These are phyloP conservation scores for Gerris buenoi DNA, from an alignment of 1,140 invertebrate genomes.

Conservation along the genomic window DNA sequence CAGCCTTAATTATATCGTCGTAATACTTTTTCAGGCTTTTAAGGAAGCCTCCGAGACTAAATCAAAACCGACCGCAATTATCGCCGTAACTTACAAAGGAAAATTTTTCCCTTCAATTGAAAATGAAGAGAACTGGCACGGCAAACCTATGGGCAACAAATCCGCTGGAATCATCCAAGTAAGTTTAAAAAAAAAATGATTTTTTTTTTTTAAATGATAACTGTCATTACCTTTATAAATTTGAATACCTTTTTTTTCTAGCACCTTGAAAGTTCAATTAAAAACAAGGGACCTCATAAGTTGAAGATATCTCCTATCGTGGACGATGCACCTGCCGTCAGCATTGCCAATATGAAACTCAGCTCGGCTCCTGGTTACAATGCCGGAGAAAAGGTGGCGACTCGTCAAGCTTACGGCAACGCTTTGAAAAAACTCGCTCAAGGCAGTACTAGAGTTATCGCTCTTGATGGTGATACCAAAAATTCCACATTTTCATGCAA, in stretches of 20 bases:
- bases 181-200: slow-evolving; percentile 11
- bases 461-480: slow-evolving; percentile 91
- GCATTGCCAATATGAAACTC: slow-evolving; percentile 60
- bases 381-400: slow-evolving; percentile 66
- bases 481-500: slow-evolving; percentile 96
- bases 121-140: slow-evolving; percentile 91
- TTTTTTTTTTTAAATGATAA: background rate
- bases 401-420: slow-evolving; percentile 84
- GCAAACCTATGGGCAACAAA: slow-evolving; percentile 79
- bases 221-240: background rate
- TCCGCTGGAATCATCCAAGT: slow-evolving; percentile 57
- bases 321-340: slow-evolving; percentile 50
- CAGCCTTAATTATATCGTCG: background rate
- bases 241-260: slow-evolving; percentile 25
- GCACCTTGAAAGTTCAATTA: slow-evolving; percentile 48
- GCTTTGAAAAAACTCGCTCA: slow-evolving; percentile 80
- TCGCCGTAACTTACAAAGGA: slow-evolving; percentile 95
- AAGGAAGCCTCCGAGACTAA: slow-evolving; percentile 59
- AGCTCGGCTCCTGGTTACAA: slow-evolving; percentile 76
- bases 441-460: slow-evolving; percentile 70
- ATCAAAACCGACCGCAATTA: slow-evolving; percentile 77
- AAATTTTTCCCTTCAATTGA: slow-evolving; percentile 78
- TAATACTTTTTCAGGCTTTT: slow-evolving; percentile 45
- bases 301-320: slow-evolving; percentile 47
- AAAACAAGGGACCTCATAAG: slow-evolving; percentile 39